phyloP scores from a whole-genome alignment of 2,797 vertebrate genomes.

The Acrossocheilus fasciatus region DNA sequence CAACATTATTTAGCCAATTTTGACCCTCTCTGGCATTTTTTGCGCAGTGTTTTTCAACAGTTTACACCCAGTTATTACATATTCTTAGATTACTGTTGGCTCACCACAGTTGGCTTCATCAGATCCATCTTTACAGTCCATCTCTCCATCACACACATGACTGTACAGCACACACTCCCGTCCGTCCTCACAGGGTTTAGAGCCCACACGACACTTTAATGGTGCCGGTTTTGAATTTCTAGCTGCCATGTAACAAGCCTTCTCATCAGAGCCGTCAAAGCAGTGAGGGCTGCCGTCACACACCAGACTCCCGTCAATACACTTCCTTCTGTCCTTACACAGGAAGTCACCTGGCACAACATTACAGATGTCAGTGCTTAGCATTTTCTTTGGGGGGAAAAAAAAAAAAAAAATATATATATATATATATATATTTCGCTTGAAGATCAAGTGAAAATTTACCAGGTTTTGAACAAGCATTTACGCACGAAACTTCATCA shows the following conservation, averaged over 20 bases:
- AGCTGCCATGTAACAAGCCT: not conserved
- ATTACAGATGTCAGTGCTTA: not conserved
- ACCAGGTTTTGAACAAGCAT: conserved; percentile 70
- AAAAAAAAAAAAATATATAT: conserved; percentile 45
- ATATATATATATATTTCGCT: too few relatives aligned
- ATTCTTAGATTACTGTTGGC: conserved; percentile 40
- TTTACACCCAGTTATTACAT: not conserved
- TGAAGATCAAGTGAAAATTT: conserved; percentile 42
- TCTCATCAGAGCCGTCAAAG: conserved; percentile 67
- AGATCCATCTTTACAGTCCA: conserved; percentile 68
- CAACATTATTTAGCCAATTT: not conserved
- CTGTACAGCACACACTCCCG: conserved; percentile 73
- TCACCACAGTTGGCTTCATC: conserved; percentile 81
- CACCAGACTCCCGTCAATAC: conserved; percentile 67
- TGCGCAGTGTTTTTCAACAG: not conserved
- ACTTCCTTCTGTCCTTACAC: conserved; percentile 72
- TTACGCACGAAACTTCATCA: conserved; percentile 79
- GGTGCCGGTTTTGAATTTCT: accelerated
- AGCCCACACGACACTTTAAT: conserved; percentile 69
- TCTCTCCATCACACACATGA: conserved; percentile 61
- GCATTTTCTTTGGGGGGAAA: not conserved
- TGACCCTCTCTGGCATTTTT: not conserved
- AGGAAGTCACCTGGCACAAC: conserved; percentile 66
- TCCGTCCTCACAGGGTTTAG: conserved; percentile 72
- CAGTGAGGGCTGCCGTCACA: conserved; percentile 78